Base-by-base conservation (phyloP, 2,797 vertebrate genomes). In the Carduelis carduelis region DNA sequence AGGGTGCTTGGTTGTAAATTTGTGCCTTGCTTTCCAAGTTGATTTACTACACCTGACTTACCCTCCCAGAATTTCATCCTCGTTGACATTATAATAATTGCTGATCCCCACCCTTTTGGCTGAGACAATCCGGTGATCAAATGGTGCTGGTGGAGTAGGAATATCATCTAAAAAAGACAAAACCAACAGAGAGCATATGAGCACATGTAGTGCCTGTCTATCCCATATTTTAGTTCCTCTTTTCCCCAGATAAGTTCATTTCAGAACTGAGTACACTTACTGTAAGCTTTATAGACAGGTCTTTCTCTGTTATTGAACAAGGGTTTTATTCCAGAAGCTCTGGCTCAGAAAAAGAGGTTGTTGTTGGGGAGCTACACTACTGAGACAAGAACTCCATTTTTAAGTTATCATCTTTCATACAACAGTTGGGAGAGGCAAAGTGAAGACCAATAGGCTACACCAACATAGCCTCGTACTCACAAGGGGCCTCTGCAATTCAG, bases 21-120 rank as follows among this genome's bases (percentile, higher is more conserved):
- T 65, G 32, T 69, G 26, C 57, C 63, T 78, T 83, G 57, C 22
- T 94, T 79, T 57, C 70, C 32, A 32, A 24, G 27, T 32, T 59
- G 21, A 83, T 65, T 61, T 27, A 26, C 41, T 92, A 86, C 85
- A 61, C 35, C 53, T 39, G 55, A 97, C 99, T 99, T 97, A 99
- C 99, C 99, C 99, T 96, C 99, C 99, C 63, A 99, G 97, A 90
- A 99, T 97, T 90, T 99, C 99, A 3, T 98, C 98, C 87, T 97
- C 97, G 93, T 98, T 98, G 97, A 99, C 98, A 6, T 98, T 98
- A 87, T 99, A 99, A 47, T 98, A 98, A 91, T 96, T 98, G 90
- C 96, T 97, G 50, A 99, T 98, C 59, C 98, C 98, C 69, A 98
- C 97, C 66, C 98, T 98, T 97, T 98, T 99, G 87, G 99, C 97